Percentiles rank a stretch among this genome's conserved stretches.
phyloP scores from a whole-genome alignment of 2,797 vertebrate species.

The Enteromius fasciolatus region DNA sequence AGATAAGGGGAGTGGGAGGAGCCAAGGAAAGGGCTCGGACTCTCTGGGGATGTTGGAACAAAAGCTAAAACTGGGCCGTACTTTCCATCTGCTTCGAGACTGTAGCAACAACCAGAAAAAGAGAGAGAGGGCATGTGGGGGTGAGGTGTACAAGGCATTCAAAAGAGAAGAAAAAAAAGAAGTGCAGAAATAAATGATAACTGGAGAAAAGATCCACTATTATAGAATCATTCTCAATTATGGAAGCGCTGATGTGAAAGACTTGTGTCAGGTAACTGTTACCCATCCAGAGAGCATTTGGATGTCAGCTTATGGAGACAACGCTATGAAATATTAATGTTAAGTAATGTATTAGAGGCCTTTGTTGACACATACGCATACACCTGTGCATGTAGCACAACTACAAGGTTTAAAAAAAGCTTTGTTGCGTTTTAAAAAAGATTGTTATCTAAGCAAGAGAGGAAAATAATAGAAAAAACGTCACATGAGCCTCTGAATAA shows the following conservation, averaged over 20 bases:
- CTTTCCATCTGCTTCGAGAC: slow-evolving; percentile 97
- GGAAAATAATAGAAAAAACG: slow-evolving; percentile 61
- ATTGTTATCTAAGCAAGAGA: slow-evolving; percentile 60
- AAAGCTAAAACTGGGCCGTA: slow-evolving; percentile 96
- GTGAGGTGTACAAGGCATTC: slow-evolving; percentile 34
- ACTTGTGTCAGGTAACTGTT: slow-evolving; percentile 65
- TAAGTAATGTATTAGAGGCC: slow-evolving; percentile 52
- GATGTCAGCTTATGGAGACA: slow-evolving; percentile 68
- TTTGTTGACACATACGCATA: slow-evolving; percentile 35
- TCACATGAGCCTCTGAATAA: slow-evolving; percentile 58
- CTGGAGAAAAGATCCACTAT: not conserved
- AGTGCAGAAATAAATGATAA: slow-evolving; percentile 13
- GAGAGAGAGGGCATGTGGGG: slow-evolving; percentile 50
- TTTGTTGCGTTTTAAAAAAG: slow-evolving; percentile 59
- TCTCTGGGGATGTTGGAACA: slow-evolving; percentile 95
- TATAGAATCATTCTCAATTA: not conserved
- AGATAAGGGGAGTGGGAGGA: slow-evolving; percentile 82
- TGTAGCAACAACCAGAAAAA: slow-evolving; percentile 62
- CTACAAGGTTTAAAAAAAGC: slow-evolving; percentile 37
- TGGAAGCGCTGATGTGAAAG: slow-evolving; percentile 3
- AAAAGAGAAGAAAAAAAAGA: slow-evolving; percentile 10
- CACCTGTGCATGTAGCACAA: slow-evolving; percentile 53
- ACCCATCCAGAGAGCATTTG: slow-evolving; percentile 77
- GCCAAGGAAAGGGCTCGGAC: slow-evolving; percentile 75
- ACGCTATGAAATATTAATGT: slow-evolving; percentile 86